phyloP scores from a whole-genome alignment of 2,888 invertebrate genomes.

The Kryphioiulus occultus region DNA sequence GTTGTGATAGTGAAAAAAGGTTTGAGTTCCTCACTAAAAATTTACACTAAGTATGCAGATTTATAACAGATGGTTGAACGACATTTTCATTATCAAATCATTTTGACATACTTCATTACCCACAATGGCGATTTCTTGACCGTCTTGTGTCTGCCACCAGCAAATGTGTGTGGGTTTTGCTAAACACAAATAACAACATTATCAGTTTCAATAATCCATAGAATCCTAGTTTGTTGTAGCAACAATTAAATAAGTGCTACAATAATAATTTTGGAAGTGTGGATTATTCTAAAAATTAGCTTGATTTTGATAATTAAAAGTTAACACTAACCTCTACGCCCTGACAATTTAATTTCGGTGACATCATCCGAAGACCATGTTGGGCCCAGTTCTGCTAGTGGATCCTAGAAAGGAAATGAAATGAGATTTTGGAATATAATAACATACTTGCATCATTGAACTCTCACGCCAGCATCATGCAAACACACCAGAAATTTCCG shows the following conservation, averaged over 20 bases:
- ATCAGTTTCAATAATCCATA: not conserved
- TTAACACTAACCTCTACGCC: conserved; percentile 50
- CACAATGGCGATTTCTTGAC: conserved; percentile 65
- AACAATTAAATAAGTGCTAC: not conserved
- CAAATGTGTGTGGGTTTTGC: conserved; percentile 70
- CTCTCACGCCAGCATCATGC: no score
- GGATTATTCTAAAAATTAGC: no score
- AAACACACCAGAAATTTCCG: conserved; percentile 66
- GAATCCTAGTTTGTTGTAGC: not conserved
- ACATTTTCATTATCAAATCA: no score
- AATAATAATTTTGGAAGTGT: no score
- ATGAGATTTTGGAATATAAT: not conserved
- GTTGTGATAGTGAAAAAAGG: no score
- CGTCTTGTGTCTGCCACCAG: conserved; percentile 81
- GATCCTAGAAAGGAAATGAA: conserved; percentile 29
- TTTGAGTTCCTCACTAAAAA: no score
- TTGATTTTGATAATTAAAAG: not conserved
- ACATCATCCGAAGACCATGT: conserved; percentile 70
- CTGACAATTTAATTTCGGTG: conserved; percentile 60
- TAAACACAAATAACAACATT: conserved; percentile 11
- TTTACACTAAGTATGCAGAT: no score
- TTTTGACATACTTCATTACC: conserved; percentile 59
- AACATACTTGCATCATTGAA: not conserved
- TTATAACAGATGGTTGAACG: no score
- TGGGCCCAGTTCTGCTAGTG: conserved; percentile 58